Percentiles rank a stretch among this genome's conserved stretches.
Evolutionary conservation across 2,888 invertebrate genomes (phyloP).

Genomic region (Pedicia rivosa): DNA sequence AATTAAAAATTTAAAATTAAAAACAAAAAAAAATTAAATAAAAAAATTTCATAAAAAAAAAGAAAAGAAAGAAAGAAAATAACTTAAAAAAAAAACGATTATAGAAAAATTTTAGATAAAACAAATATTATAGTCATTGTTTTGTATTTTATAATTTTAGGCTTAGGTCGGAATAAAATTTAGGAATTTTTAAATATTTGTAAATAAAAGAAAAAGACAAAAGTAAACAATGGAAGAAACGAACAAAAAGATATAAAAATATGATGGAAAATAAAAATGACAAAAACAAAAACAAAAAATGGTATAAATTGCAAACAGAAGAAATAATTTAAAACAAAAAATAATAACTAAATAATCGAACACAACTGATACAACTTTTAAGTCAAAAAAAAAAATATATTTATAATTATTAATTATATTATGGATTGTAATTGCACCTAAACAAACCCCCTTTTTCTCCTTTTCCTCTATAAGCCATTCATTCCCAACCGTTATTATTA

Average conservation of each 20-base stretch:
- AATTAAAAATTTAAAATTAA: constrained; percentile 8
- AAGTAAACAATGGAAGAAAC: too few species aligned
- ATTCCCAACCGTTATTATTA: too few species aligned
- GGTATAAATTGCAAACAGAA: too few species aligned
- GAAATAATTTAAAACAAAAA: too few species aligned
- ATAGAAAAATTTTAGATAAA: constrained; percentile 15
- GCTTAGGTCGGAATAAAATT: constrained; percentile 42
- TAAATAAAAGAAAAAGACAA: too few species aligned
- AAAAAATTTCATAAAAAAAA: constrained; percentile 18
- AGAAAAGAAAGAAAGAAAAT: constrained; percentile 8
- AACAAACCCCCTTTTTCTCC: too few species aligned
- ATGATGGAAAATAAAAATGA: too few species aligned
- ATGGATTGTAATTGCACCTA: too few species aligned
- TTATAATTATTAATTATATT: not conserved
- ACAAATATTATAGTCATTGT: constrained; percentile 12
- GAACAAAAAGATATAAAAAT: too few species aligned
- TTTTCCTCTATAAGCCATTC: too few species aligned
- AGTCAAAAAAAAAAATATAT: not conserved
- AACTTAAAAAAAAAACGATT: constrained; percentile 17
- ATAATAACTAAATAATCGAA: too few species aligned
- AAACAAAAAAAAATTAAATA: constrained; percentile 9
- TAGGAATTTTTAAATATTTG: constrained; percentile 37
- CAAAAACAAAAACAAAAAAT: too few species aligned
- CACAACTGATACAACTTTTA: not conserved
- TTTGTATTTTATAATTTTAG: constrained; percentile 41